Base-by-base conservation (phyloP, 2,113 vertebrate genomes). In the Paraplagusia blochii region DNA sequence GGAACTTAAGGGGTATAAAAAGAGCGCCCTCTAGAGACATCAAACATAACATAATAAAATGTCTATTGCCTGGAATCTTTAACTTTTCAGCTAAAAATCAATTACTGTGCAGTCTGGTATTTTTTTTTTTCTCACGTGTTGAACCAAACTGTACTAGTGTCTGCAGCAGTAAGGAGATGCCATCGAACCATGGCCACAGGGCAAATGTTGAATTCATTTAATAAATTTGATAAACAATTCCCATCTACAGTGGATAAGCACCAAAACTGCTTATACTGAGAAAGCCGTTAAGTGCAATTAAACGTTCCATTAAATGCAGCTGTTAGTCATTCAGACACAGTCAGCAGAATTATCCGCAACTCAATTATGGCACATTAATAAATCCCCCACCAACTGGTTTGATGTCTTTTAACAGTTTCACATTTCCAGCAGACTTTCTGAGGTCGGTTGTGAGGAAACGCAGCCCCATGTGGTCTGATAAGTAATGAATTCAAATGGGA, bases 251-350 rank as follows among this genome's bases (percentile, higher is more conserved):
- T 53, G 60, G 49, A 62, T 45, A 49, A 67, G 63, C 66, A 33
- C 69, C 71, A 40, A 69, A 79, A 78, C 48, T 77, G 79, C 72
- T 84, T 88, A 79, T 80, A 85, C 72, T 58, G 66, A 65, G 54
- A 83, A 71, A 69, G 63, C 71, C 77, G 82, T 74, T 66, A 82
- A 86, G 74, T 73, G 66, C 79, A 85, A 87, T 88, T 85, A 85
- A 85, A 80, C 76, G 74, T 86, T 76, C 77, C 82, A 86, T 88
- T 86, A 88, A 87, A 85, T 82, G 68, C 80, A 84, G 79, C 85
- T 84, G 79, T 81, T 84, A 58, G 68, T 75, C 69, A 78, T 85
- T 84, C 65, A 55, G 61, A 76, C 79, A 79, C 48, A 81, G 82
- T 87, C 87, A 84, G 87, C 85, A 77, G 67, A 82, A 85, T 82